Evolutionary conservation across 1,140 invertebrate species (phyloP).

Genomic region (Nautilus pompilius): DNA sequence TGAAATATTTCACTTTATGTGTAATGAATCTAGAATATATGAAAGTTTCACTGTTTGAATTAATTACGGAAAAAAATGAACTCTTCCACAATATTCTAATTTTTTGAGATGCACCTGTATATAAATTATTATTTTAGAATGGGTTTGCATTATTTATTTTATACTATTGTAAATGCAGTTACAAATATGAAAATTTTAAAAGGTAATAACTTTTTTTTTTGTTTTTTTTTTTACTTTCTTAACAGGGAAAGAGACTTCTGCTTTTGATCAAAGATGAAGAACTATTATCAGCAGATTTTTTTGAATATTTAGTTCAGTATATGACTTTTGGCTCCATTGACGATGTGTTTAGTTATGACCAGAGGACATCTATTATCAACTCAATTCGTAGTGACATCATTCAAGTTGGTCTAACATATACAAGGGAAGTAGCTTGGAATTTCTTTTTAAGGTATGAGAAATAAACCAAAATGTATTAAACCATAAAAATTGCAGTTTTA

Average conservation of each 20-base stretch:
- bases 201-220: neutral
- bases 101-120: too few relatives aligned
- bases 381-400: conserved; percentile 55
- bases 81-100: too few relatives aligned
- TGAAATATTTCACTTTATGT: too few relatives aligned
- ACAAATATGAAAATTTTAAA: too few relatives aligned
- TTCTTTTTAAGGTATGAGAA: conserved; percentile 53
- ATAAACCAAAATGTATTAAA: too few relatives aligned
- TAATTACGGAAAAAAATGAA: too few relatives aligned
- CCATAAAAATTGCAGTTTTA: too few relatives aligned
- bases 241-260: conserved; percentile 52
- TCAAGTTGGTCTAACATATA: conserved; percentile 53
- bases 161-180: too few relatives aligned
- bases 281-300: conserved; percentile 47
- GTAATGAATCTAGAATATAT: too few relatives aligned
- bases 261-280: conserved; percentile 52
- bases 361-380: conserved; percentile 56
- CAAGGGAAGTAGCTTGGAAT: conserved; percentile 54
- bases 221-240: neutral
- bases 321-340: conserved; percentile 50
- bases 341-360: conserved; percentile 52
- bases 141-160: too few relatives aligned
- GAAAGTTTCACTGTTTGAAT: too few relatives aligned
- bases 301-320: conserved; percentile 53
- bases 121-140: too few relatives aligned